Percentiles rank a stretch among this genome's conserved stretches.
These are phyloP conservation scores for Erethizon dorsatum DNA, from an alignment of 2,797 vertebrate genomes.

Conservation along the genomic window DNA sequence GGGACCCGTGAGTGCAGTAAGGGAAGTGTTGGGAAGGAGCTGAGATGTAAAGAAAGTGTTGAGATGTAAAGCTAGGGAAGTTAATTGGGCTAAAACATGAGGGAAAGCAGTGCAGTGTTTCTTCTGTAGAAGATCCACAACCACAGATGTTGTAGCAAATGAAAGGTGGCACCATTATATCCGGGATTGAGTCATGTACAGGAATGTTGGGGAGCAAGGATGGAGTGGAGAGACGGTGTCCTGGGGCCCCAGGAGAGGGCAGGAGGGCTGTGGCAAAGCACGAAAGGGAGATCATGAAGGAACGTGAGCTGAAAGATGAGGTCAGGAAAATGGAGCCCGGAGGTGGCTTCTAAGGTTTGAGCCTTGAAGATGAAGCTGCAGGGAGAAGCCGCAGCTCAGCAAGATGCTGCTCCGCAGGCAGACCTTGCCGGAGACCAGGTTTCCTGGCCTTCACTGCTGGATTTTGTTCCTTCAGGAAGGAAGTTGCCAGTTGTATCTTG, in stretches of 20 bases:
- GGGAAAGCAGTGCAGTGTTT: background rate
- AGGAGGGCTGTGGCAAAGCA: background rate
- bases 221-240: background rate
- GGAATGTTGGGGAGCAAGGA: background rate
- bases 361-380: background rate
- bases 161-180: background rate
- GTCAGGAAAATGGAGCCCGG: background rate
- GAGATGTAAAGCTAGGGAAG: background rate
- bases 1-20: background rate
- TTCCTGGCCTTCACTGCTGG: no score
- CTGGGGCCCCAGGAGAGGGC: background rate
- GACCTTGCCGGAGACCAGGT: background rate
- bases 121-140: background rate
- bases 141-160: background rate
- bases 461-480: background rate
- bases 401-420: background rate
- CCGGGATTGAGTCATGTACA: background rate
- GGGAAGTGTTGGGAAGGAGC: background rate
- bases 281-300: background rate
- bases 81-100: background rate
- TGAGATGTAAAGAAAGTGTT: background rate
- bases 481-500: constrained; percentile 29
- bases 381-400: background rate
- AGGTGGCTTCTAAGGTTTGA: background rate
- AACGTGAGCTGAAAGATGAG: background rate